These are phyloP conservation scores for Dinoponera quadriceps DNA, from an alignment of 1,140 invertebrate species.

Conservation along the genomic window DNA sequence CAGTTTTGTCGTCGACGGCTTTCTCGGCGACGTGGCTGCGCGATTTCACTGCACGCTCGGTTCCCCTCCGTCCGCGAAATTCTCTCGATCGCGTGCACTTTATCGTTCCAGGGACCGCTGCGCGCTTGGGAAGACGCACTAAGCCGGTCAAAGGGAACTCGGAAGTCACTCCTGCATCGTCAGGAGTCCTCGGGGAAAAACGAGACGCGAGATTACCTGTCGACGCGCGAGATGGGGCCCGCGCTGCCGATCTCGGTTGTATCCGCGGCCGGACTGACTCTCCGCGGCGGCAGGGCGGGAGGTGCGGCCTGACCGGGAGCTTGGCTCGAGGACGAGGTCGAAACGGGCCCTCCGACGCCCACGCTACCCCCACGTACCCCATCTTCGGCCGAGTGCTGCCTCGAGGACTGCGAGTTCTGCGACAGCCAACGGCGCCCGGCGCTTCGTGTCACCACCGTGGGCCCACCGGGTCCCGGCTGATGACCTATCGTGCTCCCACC, in stretches of 20 bases:
- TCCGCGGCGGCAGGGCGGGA: constrained; percentile 78
- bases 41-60: neutral
- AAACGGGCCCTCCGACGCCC: constrained; percentile 79
- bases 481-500: constrained; percentile 75
- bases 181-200: neutral
- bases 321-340: constrained; percentile 77
- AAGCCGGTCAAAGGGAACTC: too few relatives aligned
- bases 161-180: neutral
- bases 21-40: neutral
- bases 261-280: constrained; percentile 81
- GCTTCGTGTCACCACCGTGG: constrained; percentile 69
- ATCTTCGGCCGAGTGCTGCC: constrained; percentile 80
- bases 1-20: neutral
- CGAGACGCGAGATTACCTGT: constrained; percentile 73
- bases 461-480: constrained; percentile 68
- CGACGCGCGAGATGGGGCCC: constrained; percentile 68
- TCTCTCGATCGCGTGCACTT: neutral
- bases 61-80: neutral
- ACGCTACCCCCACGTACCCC: constrained; percentile 76
- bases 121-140: too few relatives aligned
- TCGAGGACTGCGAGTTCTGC: constrained; percentile 75
- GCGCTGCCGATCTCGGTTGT: constrained; percentile 78
- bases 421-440: constrained; percentile 79
- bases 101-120: too few relatives aligned
- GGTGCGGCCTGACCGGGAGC: constrained; percentile 73